A percentile compares a stretch with the other conserved stretches of the same genome.
Evolutionary conservation across 2,888 invertebrate genomes (phyloP).

Genomic region (Lithodes maja): DNA sequence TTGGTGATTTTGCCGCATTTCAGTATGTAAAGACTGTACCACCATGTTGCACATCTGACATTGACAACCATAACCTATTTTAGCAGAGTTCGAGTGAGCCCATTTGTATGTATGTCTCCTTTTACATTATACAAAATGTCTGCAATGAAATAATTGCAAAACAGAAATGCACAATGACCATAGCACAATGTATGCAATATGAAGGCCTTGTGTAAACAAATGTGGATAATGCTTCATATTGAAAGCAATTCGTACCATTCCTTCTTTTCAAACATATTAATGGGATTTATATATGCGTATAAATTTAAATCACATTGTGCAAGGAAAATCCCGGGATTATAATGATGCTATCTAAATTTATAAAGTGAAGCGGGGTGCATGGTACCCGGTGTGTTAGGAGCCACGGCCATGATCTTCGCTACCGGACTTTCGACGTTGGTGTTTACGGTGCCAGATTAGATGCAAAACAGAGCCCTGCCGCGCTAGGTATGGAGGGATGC

Average conservation of each 20-base stretch:
- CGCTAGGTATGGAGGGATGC: neutral
- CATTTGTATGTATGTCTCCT: no score
- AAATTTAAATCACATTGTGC: conserved; percentile 58
- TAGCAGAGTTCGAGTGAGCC: no score
- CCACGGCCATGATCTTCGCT: conserved; percentile 24
- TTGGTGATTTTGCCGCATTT: no score
- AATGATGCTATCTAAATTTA: conserved; percentile 59
- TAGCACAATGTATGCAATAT: no score
- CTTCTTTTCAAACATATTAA: conserved; percentile 41
- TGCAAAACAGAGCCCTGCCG: conserved; percentile 19
- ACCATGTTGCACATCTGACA: no score
- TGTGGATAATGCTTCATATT: no score
- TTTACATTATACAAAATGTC: no score
- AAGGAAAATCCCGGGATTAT: conserved; percentile 41
- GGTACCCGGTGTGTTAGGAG: conserved; percentile 27
- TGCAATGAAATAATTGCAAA: no score
- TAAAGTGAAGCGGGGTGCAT: conserved; percentile 38
- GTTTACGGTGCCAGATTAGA: conserved; percentile 37
- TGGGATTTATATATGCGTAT: conserved; percentile 56
- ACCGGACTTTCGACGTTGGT: conserved; percentile 54
- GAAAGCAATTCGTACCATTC: neutral
- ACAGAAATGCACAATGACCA: no score
- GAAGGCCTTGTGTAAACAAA: no score
- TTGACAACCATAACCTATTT: no score
- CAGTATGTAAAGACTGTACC: no score